A percentile compares a stretch with the other conserved stretches of the same genome.
Conservation (phyloP, 64 coral and sea anemone genomes). For the Actinia equina region DNA sequence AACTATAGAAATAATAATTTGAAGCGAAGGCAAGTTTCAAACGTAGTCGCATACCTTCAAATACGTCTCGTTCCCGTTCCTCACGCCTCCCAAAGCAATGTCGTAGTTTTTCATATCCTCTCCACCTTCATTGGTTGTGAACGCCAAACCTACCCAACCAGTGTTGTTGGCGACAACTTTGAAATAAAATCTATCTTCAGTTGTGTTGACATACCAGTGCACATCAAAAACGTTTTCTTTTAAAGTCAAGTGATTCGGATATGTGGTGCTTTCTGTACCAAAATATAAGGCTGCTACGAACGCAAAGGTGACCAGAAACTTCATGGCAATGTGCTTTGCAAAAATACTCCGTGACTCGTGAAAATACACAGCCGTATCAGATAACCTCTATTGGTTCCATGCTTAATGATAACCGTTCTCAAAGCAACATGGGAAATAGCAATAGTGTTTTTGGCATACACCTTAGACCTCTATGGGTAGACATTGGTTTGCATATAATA, state of each 20-base stretch:
- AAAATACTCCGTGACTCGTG: too few relatives aligned
- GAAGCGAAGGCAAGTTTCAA: too few relatives aligned
- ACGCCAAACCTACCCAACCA: slow-evolving; percentile 44
- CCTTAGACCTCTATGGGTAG: too few relatives aligned
- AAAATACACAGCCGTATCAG: too few relatives aligned
- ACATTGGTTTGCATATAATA: too few relatives aligned
- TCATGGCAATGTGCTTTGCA: not conserved
- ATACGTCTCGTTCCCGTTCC: not conserved
- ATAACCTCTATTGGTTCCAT: too few relatives aligned
- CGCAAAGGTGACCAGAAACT: not conserved
- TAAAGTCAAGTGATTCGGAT: not conserved
- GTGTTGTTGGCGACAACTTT: slow-evolving; percentile 17
- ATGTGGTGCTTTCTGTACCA: not conserved
- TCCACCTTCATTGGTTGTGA: not conserved
- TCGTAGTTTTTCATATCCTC: slow-evolving; percentile 28
- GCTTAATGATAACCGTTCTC: too few relatives aligned
- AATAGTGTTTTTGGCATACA: too few relatives aligned
- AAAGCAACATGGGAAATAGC: too few relatives aligned
- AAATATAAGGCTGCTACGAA: not conserved
- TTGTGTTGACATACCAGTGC: slow-evolving; percentile 15
- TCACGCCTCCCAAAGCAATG: slow-evolving; percentile 23
- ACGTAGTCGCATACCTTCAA: slow-evolving; percentile 3
- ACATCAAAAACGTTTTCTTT: slow-evolving; percentile 5
- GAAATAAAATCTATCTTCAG: slow-evolving; percentile 32
- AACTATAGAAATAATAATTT: too few relatives aligned